Evolutionary conservation across 2,888 invertebrate genomes (phyloP).

Genomic region (Colostygia pectinataria): DNA sequence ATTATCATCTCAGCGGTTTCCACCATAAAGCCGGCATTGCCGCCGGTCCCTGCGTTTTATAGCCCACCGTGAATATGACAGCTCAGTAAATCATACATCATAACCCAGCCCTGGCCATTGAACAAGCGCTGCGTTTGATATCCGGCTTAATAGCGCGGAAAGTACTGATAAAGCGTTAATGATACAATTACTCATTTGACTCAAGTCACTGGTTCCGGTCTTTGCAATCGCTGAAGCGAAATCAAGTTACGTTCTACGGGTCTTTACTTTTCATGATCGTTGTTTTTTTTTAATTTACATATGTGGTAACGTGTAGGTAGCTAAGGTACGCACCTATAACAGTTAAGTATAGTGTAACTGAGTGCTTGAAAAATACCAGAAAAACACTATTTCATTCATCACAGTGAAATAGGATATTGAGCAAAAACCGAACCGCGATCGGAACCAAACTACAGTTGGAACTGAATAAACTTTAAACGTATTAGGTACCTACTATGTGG

Average conservation of each 20-base stretch:
- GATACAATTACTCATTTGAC: slow-evolving; percentile 36
- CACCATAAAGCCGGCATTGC: slow-evolving; percentile 41
- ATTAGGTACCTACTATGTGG: too few relatives aligned
- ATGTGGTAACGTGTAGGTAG: not conserved
- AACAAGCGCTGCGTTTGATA: slow-evolving; percentile 51
- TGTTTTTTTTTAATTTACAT: too few relatives aligned
- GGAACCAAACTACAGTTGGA: too few relatives aligned
- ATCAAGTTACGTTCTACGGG: slow-evolving; percentile 32
- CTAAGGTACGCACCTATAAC: too few relatives aligned
- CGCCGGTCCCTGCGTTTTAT: slow-evolving; percentile 52
- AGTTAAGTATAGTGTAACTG: too few relatives aligned
- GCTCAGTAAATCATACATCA: slow-evolving; percentile 41
- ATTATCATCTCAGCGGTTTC: slow-evolving; percentile 48
- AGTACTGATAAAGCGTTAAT: slow-evolving; percentile 38
- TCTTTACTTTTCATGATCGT: slow-evolving; percentile 16
- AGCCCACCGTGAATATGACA: slow-evolving; percentile 40
- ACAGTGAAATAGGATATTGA: too few relatives aligned
- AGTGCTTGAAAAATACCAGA: too few relatives aligned
- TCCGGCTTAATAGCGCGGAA: slow-evolving; percentile 53
- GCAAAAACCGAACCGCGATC: too few relatives aligned
- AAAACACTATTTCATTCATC: too few relatives aligned
- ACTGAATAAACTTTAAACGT: too few relatives aligned
- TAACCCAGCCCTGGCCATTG: slow-evolving; percentile 42
- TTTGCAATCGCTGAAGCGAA: slow-evolving; percentile 22
- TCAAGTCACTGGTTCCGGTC: slow-evolving; percentile 33